Evolutionary conservation across 1,140 invertebrate genomes (phyloP), one percentile per base, ranked within the genome.

Genomic region (Helicoverpa zea): DNA sequence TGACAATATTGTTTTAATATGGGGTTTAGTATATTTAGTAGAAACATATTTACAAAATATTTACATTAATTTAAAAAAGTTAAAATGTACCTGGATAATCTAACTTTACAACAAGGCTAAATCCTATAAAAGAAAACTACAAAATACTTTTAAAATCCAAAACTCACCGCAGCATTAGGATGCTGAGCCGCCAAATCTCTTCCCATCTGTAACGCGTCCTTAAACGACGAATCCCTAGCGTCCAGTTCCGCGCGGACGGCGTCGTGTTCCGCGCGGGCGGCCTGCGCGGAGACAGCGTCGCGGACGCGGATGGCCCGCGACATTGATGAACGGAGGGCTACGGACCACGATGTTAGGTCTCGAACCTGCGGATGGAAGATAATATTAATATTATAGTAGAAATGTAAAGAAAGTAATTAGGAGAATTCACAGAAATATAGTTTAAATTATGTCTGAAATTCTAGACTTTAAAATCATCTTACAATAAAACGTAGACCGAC

Each of bases 161-260:
- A 30, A 64, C 58, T 79, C 23, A 91, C 88, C 81, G 89, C 86
- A 5, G 87, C 76, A 64, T 76, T 83, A 12, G 91, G 91, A 91
- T 99, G 99, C n/a, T 96, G 96, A 0, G 97, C 97, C 87, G 97
- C 96, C 16, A 99, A 98, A 9, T 96, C 96, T 79, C 98, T 96
- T 4, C 98, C 98, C 16, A 97, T 95, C 81, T 98, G 97, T 14
- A 98, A 96, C 0, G 98, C 97, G 23, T 96, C 96, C 43, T 97
- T 95, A 93, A 99, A 99, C 84, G 96, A 97, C 75, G 97, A 97
- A 92, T 99, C 98, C 30, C 99, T 94, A 0, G 99, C 98, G 92
- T 99, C 98, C 76, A 99, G 99, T 95, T 99, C 99, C 2, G 98
- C 98, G 89, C 98, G 98, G 23, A 99, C 95, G 56, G 98, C 97